Percentiles rank a stretch among this genome's conserved stretches.
phyloP scores from a whole-genome alignment of 92 coral and sea anemone genomes.

The Metridium senile region DNA sequence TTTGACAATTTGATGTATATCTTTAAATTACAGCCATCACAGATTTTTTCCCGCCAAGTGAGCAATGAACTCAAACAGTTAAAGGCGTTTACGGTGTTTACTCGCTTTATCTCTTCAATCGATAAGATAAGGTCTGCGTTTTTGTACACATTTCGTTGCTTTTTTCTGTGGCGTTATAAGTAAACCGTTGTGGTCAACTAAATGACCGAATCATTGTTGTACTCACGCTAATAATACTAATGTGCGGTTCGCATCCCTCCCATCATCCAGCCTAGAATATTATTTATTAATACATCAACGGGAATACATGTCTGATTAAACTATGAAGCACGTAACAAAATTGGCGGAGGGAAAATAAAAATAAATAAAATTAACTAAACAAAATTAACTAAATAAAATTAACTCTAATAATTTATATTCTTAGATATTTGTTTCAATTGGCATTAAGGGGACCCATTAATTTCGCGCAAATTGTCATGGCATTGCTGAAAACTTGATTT shows the following conservation, averaged over 20 bases:
- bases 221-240: background rate
- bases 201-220: background rate
- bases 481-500: no score
- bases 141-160: background rate
- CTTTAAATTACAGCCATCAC: background rate
- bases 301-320: background rate
- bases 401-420: no score
- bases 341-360: no score
- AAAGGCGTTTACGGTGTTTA: background rate
- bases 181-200: background rate
- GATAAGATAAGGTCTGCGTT: background rate
- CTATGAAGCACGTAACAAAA: background rate
- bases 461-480: no score
- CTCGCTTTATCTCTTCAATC: background rate
- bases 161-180: background rate
- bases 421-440: no score
- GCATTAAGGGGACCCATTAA: no score
- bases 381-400: no score
- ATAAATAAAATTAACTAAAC: no score
- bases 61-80: background rate
- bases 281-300: background rate
- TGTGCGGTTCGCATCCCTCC: constrained; percentile 11
- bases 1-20: background rate
- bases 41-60: background rate
- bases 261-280: background rate